phyloP scores from a whole-genome alignment of 2,113 vertebrate genomes.

The Recurvirostra avosetta region DNA sequence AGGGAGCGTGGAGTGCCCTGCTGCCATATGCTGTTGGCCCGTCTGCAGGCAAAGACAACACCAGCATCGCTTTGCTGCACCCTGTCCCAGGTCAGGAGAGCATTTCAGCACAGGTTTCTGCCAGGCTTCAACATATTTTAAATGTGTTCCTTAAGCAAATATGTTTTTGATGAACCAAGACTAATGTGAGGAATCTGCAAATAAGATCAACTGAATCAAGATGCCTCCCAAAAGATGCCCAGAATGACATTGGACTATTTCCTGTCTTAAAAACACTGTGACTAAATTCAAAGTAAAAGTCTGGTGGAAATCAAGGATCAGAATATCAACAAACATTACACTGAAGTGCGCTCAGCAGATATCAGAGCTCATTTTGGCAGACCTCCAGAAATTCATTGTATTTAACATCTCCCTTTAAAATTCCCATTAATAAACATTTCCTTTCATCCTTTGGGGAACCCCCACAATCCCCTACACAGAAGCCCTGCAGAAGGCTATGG shows the following conservation, averaged over 20 bases:
- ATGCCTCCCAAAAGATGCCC: background rate
- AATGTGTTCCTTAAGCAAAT: background rate
- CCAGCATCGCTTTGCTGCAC: background rate
- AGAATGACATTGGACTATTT: background rate
- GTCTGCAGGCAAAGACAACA: rapidly evolving
- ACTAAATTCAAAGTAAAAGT: background rate
- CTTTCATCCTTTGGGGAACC: background rate
- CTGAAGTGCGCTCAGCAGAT: background rate
- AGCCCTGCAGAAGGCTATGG: background rate
- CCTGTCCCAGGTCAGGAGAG: background rate
- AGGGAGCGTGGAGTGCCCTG: background rate
- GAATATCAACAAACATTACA: background rate
- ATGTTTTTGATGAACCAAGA: background rate
- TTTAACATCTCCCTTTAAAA: background rate
- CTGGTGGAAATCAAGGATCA: background rate
- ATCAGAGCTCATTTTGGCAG: background rate
- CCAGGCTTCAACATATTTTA: background rate
- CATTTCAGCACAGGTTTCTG: background rate
- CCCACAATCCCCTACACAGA: rapidly evolving
- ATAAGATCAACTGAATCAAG: background rate
- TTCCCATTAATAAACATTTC: background rate
- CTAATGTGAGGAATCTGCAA: background rate
- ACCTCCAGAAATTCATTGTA: background rate
- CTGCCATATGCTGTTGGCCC: rapidly evolving
- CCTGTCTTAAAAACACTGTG: background rate